Percentiles rank a stretch among this genome's conserved stretches.
phyloP scores from a whole-genome alignment of 2,113 vertebrate species.

The zebrafish (Danio rerio) region GRCz12tu NC_133190.1:46472001-46472500 shows the following conservation, averaged over 20 bases:
- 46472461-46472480: neutral
- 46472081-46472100: no score
- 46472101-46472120: conserved; percentile 8
- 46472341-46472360: neutral
- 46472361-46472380: neutral
- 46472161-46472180: conserved; percentile 22
- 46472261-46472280: neutral
- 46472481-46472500: neutral
- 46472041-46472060: neutral
- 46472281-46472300: neutral
- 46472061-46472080: no score
- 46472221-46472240: conserved; percentile 6
- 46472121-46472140: neutral
- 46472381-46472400: neutral
- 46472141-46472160: neutral
- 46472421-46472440: neutral
- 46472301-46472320: neutral
- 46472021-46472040: conserved; percentile 39
- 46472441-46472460: neutral
- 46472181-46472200: conserved; percentile 29
- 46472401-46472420: neutral
- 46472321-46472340: conserved; percentile 1
- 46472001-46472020: conserved; percentile 30
- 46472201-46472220: conserved; percentile 13
- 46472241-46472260: conserved; percentile 4